Conservation (phyloP, 2,888 invertebrate genomes). For the Aleiodes alternator region DNA sequence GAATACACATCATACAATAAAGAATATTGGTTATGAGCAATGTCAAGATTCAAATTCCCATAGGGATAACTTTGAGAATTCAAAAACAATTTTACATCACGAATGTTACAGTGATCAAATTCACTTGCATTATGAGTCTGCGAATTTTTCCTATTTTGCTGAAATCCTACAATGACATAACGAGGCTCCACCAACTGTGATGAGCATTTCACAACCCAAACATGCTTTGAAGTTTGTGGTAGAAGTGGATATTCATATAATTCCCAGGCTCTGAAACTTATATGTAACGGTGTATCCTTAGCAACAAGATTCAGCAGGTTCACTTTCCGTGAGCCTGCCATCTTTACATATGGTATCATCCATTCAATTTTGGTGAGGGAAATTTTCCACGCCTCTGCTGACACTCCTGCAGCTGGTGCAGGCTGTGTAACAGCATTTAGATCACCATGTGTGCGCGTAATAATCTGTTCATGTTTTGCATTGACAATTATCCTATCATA, state of each 20-base stretch:
- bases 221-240: conserved; percentile 11
- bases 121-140: neutral
- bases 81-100: neutral
- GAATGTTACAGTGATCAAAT: neutral
- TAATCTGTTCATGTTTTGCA: no score
- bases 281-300: conserved; percentile 20
- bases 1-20: no score
- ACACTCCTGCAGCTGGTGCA: conserved; percentile 57
- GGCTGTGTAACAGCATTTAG: conserved; percentile 40
- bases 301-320: neutral
- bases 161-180: no score
- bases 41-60: neutral
- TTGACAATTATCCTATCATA: no score
- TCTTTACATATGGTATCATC: conserved; percentile 2
- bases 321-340: neutral
- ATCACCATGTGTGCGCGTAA: no score
- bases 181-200: neutral
- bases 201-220: conserved; percentile 29
- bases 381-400: conserved; percentile 50
- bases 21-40: no score
- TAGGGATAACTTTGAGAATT: conserved; percentile 15
- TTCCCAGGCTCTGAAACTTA: conserved; percentile 5
- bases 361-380: conserved; percentile 44
- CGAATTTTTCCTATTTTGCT: neutral
- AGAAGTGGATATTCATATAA: conserved; percentile 13